These are phyloP conservation scores for Aegithalos caudatus DNA, from an alignment of 2,113 vertebrate genomes.

Conservation along the genomic window DNA sequence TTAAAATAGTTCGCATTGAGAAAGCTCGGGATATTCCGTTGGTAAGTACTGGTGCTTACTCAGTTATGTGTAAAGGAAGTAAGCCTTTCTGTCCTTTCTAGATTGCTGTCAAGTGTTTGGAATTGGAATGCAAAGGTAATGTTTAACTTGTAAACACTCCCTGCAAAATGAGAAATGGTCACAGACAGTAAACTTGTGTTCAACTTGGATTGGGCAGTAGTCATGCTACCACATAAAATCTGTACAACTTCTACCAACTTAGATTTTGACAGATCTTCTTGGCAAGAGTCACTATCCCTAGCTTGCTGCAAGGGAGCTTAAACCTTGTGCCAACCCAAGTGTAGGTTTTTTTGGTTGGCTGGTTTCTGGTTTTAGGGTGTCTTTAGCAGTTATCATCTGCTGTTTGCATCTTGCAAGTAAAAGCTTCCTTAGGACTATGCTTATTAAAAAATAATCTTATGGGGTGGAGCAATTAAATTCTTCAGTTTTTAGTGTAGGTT, in stretches of 20 bases:
- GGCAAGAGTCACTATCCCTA: background rate
- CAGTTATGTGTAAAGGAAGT: background rate
- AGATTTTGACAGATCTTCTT: background rate
- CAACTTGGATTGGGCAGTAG: background rate
- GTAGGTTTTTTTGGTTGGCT: background rate
- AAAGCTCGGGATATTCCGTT: conserved; percentile 90
- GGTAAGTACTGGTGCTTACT: conserved; percentile 75
- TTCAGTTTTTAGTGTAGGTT: background rate
- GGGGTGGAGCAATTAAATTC: background rate
- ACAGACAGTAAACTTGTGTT: background rate
- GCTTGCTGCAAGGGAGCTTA: background rate
- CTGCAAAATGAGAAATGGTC: background rate
- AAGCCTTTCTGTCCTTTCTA: background rate
- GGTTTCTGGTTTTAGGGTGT: background rate
- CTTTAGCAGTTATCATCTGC: background rate
- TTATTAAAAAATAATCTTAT: background rate
- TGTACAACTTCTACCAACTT: background rate
- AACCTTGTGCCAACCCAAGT: background rate
- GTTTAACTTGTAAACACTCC: background rate
- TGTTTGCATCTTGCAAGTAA: background rate
- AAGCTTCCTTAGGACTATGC: background rate
- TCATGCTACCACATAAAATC: background rate
- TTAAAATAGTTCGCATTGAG: conserved; percentile 93
- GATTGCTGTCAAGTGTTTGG: background rate
- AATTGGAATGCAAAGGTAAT: background rate